Conservation (phyloP, 2,113 vertebrate species). For the Sinocyclocheilus maitianheensis region DNA sequence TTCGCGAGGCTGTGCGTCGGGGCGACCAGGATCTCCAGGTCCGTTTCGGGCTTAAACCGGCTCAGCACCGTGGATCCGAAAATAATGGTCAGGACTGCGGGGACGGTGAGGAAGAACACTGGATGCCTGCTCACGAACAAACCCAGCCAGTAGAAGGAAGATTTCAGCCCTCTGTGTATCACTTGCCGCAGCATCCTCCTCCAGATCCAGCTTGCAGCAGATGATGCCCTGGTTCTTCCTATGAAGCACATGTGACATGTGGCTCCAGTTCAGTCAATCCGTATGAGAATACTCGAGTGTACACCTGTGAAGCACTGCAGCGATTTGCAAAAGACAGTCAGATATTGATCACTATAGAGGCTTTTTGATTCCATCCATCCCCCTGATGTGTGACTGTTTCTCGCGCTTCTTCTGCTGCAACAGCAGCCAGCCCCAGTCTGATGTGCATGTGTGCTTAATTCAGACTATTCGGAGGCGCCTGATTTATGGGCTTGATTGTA, state of each 20-base stretch:
- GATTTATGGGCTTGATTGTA: conserved; percentile 71
- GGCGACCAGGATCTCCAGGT: conserved; percentile 95
- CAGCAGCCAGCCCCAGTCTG: conserved; percentile 66
- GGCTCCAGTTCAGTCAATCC: conserved; percentile 79
- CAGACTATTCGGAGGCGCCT: conserved; percentile 66
- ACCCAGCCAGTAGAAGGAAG: conserved; percentile 95
- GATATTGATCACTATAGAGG: conserved; percentile 68
- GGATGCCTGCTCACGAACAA: conserved; percentile 98
- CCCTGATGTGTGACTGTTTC: conserved; percentile 55
- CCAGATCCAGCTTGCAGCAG: conserved; percentile 84
- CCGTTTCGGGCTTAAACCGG: conserved; percentile 90
- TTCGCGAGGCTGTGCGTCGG: conserved; percentile 98
- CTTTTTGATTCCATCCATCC: conserved; percentile 61
- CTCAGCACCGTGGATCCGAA: conserved; percentile 93
- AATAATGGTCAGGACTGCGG: conserved; percentile 94
- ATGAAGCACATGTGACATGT: conserved; percentile 97
- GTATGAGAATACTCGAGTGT: conserved; percentile 72
- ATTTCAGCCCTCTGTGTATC: conserved; percentile 95
- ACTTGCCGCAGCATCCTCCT: conserved; percentile 99
- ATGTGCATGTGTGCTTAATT: conserved; percentile 68
- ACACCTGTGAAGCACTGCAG: conserved; percentile 80
- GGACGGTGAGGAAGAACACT: conserved; percentile 97
- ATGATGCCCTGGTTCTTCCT: conserved; percentile 87
- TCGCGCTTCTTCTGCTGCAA: conserved; percentile 72
- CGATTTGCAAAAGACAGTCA: conserved; percentile 85